phyloP scores from a whole-genome alignment of 2,888 invertebrate genomes.

The Aelia acuminata region DNA sequence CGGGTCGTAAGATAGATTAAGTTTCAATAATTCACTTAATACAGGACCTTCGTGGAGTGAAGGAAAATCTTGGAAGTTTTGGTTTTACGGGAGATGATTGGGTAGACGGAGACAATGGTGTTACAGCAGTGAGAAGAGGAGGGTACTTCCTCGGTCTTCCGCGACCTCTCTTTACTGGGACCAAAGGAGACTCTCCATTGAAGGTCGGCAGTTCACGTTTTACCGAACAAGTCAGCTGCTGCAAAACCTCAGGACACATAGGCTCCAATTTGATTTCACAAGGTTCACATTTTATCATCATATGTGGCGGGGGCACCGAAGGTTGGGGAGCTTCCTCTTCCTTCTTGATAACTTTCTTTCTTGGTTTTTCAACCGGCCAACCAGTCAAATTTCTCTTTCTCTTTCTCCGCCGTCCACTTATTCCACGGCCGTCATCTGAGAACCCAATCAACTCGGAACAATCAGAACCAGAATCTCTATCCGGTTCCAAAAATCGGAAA shows the following conservation, averaged over 20 bases:
- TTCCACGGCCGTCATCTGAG: constrained; percentile 65
- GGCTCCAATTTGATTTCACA: constrained; percentile 53
- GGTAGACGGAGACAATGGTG: neutral
- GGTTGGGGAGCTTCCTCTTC: constrained; percentile 64
- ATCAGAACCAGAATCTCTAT: constrained; percentile 67
- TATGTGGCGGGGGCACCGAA: neutral
- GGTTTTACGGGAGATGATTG: constrained; percentile 26
- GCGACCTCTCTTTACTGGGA: neutral
- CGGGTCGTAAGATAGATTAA: constrained; percentile 31
- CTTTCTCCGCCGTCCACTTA: constrained; percentile 72
- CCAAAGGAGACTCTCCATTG: constrained; percentile 6
- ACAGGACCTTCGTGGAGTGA: constrained; percentile 13
- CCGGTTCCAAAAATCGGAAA: constrained; percentile 27
- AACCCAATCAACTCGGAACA: constrained; percentile 66
- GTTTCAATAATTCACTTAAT: constrained; percentile 21
- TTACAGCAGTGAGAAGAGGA: constrained; percentile 14
- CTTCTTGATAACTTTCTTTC: constrained; percentile 66
- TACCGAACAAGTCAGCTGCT: neutral
- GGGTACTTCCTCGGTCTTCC: constrained; percentile 54
- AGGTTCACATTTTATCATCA: constrained; percentile 30
- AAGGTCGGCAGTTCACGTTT: neutral
- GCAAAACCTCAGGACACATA: constrained; percentile 1
- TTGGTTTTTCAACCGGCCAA: constrained; percentile 76
- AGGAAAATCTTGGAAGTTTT: constrained; percentile 23
- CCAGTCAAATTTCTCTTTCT: constrained; percentile 85